These are phyloP conservation scores for Liasis olivaceus DNA, from an alignment of 2,797 vertebrate genomes.

Conservation along the genomic window DNA sequence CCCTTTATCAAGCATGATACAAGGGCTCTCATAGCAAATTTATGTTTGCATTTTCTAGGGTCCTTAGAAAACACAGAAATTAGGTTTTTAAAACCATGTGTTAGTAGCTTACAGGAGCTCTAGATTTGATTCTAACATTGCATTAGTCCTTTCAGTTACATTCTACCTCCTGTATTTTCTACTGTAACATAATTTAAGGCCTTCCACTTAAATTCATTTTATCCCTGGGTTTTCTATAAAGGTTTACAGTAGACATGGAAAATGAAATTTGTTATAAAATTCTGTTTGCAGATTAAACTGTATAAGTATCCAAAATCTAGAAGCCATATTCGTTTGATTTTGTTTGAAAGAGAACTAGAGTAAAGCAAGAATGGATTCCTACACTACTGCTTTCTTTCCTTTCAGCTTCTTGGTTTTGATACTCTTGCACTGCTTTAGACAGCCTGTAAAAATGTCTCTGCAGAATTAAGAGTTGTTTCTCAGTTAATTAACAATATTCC, in stretches of 20 bases:
- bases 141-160: slow-evolving; percentile 80
- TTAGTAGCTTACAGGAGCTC: slow-evolving; percentile 76
- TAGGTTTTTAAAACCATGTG: slow-evolving; percentile 78
- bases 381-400: not conserved
- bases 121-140: slow-evolving; percentile 75
- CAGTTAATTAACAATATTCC: not conserved
- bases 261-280: slow-evolving; percentile 68
- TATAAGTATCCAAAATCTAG: slow-evolving; percentile 63
- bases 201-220: slow-evolving; percentile 81
- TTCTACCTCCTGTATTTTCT: slow-evolving; percentile 90
- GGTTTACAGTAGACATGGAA: slow-evolving; percentile 72
- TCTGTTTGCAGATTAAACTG: slow-evolving; percentile 77
- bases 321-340: slow-evolving; percentile 54
- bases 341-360: slow-evolving; percentile 25
- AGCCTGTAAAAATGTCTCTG: not conserved
- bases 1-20: slow-evolving; percentile 85
- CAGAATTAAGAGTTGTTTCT: not conserved
- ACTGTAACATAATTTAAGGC: slow-evolving; percentile 87
- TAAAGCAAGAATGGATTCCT: not conserved
- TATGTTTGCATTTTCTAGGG: slow-evolving; percentile 79
- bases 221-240: slow-evolving; percentile 77
- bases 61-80: slow-evolving; percentile 77
- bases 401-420: not conserved
- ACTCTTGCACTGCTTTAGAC: not conserved
- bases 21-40: slow-evolving; percentile 82